Conservation (phyloP, 2,113 vertebrate species). For the Progne subis region DNA sequence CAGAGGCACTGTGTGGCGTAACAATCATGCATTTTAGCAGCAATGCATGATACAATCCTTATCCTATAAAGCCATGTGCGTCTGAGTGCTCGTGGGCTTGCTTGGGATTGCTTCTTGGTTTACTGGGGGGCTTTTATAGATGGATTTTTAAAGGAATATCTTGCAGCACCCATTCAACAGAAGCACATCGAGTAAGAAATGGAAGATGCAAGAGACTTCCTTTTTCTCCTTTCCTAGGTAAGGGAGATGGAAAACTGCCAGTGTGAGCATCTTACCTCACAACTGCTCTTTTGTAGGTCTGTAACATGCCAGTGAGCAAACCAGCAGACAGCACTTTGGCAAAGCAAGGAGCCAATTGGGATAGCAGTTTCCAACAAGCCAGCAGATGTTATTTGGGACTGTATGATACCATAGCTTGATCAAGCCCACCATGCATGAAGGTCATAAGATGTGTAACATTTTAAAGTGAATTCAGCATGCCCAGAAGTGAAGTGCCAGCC, state of each 20-base stretch:
- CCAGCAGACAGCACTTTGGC: neutral
- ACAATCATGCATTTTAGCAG: neutral
- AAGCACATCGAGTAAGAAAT: neutral
- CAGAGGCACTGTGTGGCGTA: neutral
- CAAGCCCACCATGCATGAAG: neutral
- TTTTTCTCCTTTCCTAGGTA: neutral
- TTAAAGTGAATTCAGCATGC: neutral
- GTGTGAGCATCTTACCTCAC: neutral
- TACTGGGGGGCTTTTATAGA: neutral
- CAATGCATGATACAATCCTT: neutral
- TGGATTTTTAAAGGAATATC: neutral
- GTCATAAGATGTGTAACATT: fast-evolving
- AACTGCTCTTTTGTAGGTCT: neutral
- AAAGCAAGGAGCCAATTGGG: neutral
- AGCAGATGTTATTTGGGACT: neutral
- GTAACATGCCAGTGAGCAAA: neutral
- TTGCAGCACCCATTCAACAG: neutral
- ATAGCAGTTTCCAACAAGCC: neutral
- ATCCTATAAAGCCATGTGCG: neutral
- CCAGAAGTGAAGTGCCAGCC: neutral
- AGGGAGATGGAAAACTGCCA: neutral
- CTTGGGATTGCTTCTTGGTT: neutral
- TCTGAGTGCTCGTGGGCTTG: neutral
- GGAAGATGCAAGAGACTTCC: neutral
- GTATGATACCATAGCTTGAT: neutral